Conservation (phyloP, 1,140 invertebrate genomes). For the Potamilus streckersoni region DNA sequence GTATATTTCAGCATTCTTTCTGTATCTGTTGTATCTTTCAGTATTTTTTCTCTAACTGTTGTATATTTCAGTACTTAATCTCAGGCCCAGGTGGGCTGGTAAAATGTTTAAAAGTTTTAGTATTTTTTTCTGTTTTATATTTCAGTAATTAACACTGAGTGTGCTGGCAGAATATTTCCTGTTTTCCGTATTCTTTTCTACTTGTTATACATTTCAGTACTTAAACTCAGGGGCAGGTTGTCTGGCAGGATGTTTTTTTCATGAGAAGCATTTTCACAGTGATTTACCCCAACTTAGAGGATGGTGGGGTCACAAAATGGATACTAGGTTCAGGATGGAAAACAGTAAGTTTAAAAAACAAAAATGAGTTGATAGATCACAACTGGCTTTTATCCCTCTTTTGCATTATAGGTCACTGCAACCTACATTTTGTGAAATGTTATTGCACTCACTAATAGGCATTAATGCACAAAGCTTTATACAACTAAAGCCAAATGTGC, state of each 20-base stretch:
- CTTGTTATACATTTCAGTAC: constrained; percentile 67
- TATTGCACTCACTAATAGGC: no score
- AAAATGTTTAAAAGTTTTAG: constrained; percentile 67
- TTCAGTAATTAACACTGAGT: no score
- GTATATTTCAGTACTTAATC: constrained; percentile 71
- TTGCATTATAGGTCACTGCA: background rate
- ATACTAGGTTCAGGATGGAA: constrained; percentile 69
- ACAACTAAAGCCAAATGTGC: no score
- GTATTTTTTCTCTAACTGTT: background rate
- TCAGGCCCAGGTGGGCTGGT: constrained; percentile 73
- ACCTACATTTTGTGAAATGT: constrained; percentile 1
- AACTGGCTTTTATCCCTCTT: background rate
- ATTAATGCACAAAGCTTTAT: no score
- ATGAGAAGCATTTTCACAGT: constrained; percentile 57
- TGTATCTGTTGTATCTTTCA: background rate
- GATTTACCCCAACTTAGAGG: constrained; percentile 66
- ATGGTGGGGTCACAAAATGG: constrained; percentile 71
- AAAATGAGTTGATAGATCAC: background rate
- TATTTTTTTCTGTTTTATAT: no score
- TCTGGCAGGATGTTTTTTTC: constrained; percentile 72
- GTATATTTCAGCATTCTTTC: no score
- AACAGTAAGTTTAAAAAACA: constrained; percentile 63
- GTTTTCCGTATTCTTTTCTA: background rate
- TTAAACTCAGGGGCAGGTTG: constrained; percentile 73
- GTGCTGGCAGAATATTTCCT: background rate